Evolutionary conservation across 2,113 vertebrate species (phyloP).

Genomic region (Pachycephala philippinensis): DNA sequence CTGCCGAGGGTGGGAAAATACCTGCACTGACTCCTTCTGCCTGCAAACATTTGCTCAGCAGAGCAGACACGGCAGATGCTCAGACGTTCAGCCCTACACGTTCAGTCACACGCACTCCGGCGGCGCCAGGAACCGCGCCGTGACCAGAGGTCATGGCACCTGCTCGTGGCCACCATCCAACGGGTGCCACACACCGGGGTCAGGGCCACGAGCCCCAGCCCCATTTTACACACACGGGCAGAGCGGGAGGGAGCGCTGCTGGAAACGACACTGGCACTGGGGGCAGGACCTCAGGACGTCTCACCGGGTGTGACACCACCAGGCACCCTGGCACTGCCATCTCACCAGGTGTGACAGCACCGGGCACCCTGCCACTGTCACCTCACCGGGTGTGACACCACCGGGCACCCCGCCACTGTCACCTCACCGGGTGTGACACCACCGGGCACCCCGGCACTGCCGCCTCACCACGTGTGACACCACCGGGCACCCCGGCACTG

Average conservation of each 20-base stretch:
- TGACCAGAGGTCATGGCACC: background rate
- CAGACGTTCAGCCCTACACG: background rate
- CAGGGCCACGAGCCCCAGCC: rapidly evolving
- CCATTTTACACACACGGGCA: rapidly evolving
- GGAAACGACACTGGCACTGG: rapidly evolving
- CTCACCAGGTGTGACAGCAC: no score
- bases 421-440: no score
- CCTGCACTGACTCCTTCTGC: background rate
- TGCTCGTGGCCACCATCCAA: background rate
- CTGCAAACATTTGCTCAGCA: conserved; percentile 25
- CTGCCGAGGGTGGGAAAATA: background rate
- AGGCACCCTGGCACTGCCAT: background rate
- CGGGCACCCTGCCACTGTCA: background rate
- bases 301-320: background rate
- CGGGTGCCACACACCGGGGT: rapidly evolving
- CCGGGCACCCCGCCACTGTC: background rate
- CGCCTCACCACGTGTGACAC: no score
- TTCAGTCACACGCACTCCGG: background rate
- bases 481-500: background rate
- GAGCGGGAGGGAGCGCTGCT: background rate
- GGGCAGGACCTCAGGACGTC: rapidly evolving
- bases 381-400: no score
- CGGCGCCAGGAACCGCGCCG: rapidly evolving
- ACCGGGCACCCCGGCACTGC: background rate
- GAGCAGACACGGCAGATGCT: background rate